Evolutionary conservation across 2,797 vertebrate genomes (phyloP), one percentile per base, ranked within the genome.

Genomic region (Parambassis ranga): DNA sequence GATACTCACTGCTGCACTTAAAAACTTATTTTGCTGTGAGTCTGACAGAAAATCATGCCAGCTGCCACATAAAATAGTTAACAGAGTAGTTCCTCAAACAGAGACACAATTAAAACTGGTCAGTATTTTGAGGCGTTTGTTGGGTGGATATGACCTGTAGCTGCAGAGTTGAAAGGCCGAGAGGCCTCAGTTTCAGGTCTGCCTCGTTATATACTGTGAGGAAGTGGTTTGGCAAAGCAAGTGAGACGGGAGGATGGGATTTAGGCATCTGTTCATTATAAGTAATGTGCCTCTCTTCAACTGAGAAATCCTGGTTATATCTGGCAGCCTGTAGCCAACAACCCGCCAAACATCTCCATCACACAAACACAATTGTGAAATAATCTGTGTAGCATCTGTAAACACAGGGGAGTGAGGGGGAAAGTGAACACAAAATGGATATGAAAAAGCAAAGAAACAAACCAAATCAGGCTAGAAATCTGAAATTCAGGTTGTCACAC

Each of bases 221-320:
- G 75, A 88, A 84, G 69, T 80, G 74, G 67, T 59, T 79, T 83
- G 75, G 78, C 67, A 68, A 30, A 48, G 66, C 27, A 13, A 44
- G 19, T 20, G 60, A 49, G 67, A 60, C 59, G 44, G 60, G 62
- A 65, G 62, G 71, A 67, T 81, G 64, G 63, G 52, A 83, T 74
- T 84, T 75, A 79, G 19, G 71, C 67, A 83, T 73, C 59, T 77
- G 71, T 53, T 85, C 58, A 59, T 74, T 75, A 73, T 48, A 71
- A 71, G 43, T 73, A 57, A 42, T 51, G 61, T 59, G 48, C 33
- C 61, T 67, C 48, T 67, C 16, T 44, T 71, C 36, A 47, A 30
- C 30, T 43, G 15, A 67, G 22, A 70, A 55, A 48, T 32, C 13
- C 7, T 50, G 57, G 41, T 44, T 30, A 31, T 13, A 41, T n/a